Evolutionary conservation across 2,113 vertebrate genomes (phyloP).

Genomic region (Rhegmatorhina hoffmannsi): DNA sequence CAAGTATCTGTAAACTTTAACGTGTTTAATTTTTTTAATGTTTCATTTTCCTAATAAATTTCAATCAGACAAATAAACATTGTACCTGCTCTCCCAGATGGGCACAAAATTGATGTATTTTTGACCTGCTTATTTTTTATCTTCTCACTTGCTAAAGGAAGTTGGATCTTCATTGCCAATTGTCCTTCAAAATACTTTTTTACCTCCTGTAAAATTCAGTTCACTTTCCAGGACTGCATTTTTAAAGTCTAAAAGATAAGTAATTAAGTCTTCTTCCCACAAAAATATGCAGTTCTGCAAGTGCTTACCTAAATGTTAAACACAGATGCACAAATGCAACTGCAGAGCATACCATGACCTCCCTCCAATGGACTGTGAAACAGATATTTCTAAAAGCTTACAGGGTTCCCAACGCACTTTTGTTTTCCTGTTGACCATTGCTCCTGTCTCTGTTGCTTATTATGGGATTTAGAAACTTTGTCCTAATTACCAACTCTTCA

Average conservation of each 20-base stretch:
- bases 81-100: background rate
- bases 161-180: background rate
- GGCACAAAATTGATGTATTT: background rate
- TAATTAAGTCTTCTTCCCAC: background rate
- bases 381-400: background rate
- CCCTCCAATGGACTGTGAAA: background rate
- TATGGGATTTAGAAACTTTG: background rate
- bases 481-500: background rate
- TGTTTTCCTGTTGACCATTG: background rate
- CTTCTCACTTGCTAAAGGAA: background rate
- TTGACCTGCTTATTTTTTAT: background rate
- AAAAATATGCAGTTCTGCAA: background rate
- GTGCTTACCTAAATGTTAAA: background rate
- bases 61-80: background rate
- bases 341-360: background rate
- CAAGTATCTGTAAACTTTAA: background rate
- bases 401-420: background rate
- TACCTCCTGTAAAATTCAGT: background rate
- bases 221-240: background rate
- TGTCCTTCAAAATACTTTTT: background rate
- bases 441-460: background rate
- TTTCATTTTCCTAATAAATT: background rate
- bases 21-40: background rate
- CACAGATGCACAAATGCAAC: background rate
- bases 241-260: background rate